Evolutionary conservation across 2,888 invertebrate species (phyloP), one percentile per base, ranked within the genome.

Genomic region (Nematopogon swammerdamellus): DNA sequence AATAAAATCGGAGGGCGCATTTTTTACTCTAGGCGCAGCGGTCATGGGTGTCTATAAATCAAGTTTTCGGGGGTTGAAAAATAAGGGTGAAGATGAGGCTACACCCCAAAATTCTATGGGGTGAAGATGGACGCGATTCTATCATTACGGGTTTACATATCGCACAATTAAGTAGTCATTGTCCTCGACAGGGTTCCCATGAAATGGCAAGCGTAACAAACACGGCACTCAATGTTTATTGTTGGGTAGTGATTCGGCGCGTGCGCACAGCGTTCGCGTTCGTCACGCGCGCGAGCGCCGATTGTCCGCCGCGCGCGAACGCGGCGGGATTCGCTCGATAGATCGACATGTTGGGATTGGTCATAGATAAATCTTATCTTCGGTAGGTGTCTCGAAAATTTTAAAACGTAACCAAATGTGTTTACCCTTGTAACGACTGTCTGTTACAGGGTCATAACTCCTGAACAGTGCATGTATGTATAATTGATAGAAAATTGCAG

Each of bases 141-240:
- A 66, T 69, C 70, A 70, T 72, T 70, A 67, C 70, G 68, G 71
- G 71, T 71, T 68, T 60, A 63, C 65, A 71, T 70, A 63, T 74
- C 74, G 72, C 68, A 65, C 77, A 79, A 79, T 79, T 79, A 77
- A 73, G 65, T 67, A 60, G 53, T 58, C 65, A 74, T 79, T 80
- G 79, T 79, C 63, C 65, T 59, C 59, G 57, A 54, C 60, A 63
- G 58, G 60, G 68, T 77, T 80, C 79, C 76, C 79, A 79, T 79
- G 76, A 77, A 72, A 69, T 69, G 63, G 60, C 62, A 61, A 59
- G 60, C 61, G 63, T 60, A 65, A 63, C 63, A 63, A 57, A 53
- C 51, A 57, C 48, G 53, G 52, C 16, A 20, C 50, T 51, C 50
- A 44, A n/a, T 60, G 62, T 60, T 59, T 56, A 36, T 36, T 36